Evolutionary conservation across 2,113 vertebrate genomes (phyloP).

Genomic region (Nothocercus julius): DNA sequence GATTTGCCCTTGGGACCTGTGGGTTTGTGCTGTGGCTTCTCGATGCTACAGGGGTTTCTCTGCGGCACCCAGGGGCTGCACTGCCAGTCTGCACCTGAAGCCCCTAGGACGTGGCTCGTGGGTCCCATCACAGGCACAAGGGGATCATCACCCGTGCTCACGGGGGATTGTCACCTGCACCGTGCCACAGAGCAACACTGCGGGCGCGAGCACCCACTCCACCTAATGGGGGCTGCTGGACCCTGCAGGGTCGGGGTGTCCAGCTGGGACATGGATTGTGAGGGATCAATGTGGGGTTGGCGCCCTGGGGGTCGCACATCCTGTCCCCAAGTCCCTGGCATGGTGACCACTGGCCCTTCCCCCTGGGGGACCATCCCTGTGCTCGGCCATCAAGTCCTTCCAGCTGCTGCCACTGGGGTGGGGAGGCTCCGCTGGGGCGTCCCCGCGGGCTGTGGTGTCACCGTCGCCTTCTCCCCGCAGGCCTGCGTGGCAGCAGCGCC

Average conservation of each 20-base stretch:
- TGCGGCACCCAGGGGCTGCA: neutral
- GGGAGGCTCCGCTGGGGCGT: too few relatives aligned
- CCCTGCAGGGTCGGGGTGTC: neutral
- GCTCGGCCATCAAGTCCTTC: fast-evolving
- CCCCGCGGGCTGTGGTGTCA: fast-evolving
- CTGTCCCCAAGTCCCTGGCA: neutral
- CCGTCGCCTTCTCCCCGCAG: constrained; percentile 29
- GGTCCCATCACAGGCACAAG: neutral
- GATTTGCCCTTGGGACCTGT: neutral
- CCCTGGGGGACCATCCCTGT: too few relatives aligned
- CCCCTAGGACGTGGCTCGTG: neutral
- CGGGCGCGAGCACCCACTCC: fast-evolving
- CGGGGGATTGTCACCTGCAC: fast-evolving
- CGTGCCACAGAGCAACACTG: fast-evolving
- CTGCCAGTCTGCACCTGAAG: fast-evolving
- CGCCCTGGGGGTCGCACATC: neutral
- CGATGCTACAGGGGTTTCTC: fast-evolving
- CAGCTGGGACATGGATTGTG: too few relatives aligned
- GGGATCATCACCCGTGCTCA: too few relatives aligned
- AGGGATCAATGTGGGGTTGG: neutral
- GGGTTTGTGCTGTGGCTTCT: fast-evolving
- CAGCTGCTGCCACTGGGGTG: neutral
- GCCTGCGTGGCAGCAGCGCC: constrained; percentile 84
- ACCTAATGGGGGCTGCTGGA: fast-evolving
- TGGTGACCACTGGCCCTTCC: fast-evolving